Evolutionary conservation across 2,888 invertebrate species (phyloP).

Genomic region (Yponomeuta evonymella): DNA sequence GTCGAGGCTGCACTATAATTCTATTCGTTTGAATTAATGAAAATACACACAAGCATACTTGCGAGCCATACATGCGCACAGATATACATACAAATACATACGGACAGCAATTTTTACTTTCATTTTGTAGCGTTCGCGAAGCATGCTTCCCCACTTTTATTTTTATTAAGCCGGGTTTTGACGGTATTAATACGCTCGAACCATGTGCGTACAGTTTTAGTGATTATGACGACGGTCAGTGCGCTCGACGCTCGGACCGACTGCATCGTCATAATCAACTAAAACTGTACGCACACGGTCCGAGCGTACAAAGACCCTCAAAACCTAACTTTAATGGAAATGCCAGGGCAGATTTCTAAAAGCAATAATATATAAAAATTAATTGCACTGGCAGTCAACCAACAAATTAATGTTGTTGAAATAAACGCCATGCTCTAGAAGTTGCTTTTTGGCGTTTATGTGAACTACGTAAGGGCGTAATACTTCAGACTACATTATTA

Average conservation of each 20-base stretch:
- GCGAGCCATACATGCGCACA: conserved; percentile 25
- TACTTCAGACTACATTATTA: neutral
- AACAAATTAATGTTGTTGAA: neutral
- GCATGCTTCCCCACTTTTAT: neutral
- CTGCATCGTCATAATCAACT: too few species aligned
- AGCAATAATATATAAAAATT: neutral
- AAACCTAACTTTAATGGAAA: neutral
- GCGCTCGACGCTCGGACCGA: too few species aligned
- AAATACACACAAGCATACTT: conserved; percentile 48
- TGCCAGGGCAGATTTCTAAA: neutral
- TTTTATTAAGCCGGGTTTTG: neutral
- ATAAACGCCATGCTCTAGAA: neutral
- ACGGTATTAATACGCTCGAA: too few species aligned
- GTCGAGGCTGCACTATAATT: conserved; percentile 3
- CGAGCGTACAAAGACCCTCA: too few species aligned
- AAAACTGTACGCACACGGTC: too few species aligned
- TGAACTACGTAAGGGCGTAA: neutral
- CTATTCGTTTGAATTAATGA: conserved; percentile 30
- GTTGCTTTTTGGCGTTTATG: neutral
- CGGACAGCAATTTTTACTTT: neutral
- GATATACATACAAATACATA: conserved; percentile 21
- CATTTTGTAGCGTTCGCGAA: neutral
- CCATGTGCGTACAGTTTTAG: too few species aligned
- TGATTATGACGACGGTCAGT: too few species aligned
- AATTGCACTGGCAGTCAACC: neutral